Evolutionary conservation across 2,113 vertebrate species (phyloP).

Genomic region (Halcyon malimbica): DNA sequence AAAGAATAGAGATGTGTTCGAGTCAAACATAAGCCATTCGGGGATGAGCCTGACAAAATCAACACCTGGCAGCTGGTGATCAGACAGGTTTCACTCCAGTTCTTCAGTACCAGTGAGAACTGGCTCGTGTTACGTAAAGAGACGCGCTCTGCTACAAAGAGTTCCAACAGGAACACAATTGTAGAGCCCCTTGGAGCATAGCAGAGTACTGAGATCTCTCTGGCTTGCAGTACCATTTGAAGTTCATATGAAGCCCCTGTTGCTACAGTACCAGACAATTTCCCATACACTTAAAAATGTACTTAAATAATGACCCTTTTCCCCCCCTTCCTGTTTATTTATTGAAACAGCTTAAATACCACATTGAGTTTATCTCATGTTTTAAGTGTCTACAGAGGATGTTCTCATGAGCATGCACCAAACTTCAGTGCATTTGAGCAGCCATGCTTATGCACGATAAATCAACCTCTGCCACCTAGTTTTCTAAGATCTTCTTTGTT

Average conservation of each 20-base stretch:
- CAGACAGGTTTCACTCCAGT: neutral
- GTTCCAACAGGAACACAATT: neutral
- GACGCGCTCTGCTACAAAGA: neutral
- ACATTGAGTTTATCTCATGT: neutral
- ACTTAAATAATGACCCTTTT: neutral
- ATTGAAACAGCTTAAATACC: neutral
- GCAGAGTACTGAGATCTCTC: neutral
- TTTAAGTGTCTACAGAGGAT: neutral
- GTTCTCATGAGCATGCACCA: neutral
- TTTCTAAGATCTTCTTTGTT: neutral
- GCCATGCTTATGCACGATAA: neutral
- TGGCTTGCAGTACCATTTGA: neutral
- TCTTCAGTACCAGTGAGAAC: neutral
- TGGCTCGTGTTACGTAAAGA: fast-evolving
- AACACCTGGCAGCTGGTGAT: neutral
- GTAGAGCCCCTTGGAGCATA: neutral
- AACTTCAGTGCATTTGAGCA: neutral
- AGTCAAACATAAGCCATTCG: neutral
- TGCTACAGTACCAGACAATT: neutral
- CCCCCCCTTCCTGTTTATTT: neutral
- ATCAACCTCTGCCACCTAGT: neutral
- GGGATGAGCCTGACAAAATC: neutral
- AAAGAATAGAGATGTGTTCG: neutral
- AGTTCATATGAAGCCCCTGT: neutral
- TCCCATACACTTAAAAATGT: neutral